A percentile compares a stretch with the other conserved stretches of the same genome.
Evolutionary conservation across 1,140 invertebrate genomes (phyloP).

Genomic region (Procambarus clarkii): DNA sequence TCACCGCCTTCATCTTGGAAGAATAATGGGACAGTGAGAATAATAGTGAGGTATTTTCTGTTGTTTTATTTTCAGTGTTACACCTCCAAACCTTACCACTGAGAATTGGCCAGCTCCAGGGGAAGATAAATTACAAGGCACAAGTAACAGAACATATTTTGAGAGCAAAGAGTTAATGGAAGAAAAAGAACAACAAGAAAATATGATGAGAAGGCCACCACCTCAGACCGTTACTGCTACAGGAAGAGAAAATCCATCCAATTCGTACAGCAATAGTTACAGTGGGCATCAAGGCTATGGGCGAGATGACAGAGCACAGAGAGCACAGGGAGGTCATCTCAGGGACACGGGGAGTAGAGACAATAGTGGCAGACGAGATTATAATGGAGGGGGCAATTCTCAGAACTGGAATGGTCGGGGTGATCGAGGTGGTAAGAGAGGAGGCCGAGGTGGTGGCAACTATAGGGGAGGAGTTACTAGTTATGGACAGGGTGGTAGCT

Average conservation of each 20-base stretch:
- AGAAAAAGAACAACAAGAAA: constrained; percentile 48
- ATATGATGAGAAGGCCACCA: constrained; percentile 2
- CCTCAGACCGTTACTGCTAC: neutral
- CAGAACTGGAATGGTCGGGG: neutral
- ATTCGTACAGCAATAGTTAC: constrained; percentile 23
- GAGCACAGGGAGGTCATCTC: neutral
- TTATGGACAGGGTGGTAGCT: neutral
- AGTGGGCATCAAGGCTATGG: constrained; percentile 26
- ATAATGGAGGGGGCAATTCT: neutral
- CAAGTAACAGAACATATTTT: constrained; percentile 51
- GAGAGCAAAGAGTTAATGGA: constrained; percentile 65
- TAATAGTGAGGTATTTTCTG: neutral
- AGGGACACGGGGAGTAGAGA: constrained; percentile 21
- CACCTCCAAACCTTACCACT: constrained; percentile 44
- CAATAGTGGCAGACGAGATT: neutral
- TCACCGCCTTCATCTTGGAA: too few relatives aligned
- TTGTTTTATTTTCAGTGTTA: constrained; percentile 30
- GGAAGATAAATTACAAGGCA: constrained; percentile 31
- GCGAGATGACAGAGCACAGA: constrained; percentile 18
- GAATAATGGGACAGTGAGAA: too few relatives aligned
- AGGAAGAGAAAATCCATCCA: constrained; percentile 6
- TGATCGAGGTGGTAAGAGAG: constrained; percentile 17
- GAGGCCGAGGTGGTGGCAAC: constrained; percentile 6
- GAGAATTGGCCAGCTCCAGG: constrained; percentile 63
- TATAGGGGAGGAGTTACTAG: constrained; percentile 20